Percentiles rank a stretch among this genome's conserved stretches.
phyloP scores from a whole-genome alignment of 1,140 invertebrate species.

The Drosophila repleta region DNA sequence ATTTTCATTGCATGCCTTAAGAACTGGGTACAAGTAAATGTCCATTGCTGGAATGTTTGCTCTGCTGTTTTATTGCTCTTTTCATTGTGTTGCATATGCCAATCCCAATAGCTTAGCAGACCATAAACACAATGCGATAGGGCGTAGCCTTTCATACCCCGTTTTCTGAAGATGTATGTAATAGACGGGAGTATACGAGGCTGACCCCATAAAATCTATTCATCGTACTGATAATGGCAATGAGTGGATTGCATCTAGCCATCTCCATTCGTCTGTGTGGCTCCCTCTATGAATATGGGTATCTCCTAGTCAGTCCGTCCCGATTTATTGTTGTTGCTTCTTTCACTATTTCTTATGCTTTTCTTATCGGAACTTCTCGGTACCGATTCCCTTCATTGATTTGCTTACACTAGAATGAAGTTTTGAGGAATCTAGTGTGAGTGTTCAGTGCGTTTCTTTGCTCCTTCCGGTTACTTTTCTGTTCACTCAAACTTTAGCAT shows the following conservation, averaged over 20 bases:
- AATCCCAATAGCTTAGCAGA: constrained; percentile 62
- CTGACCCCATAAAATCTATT: too few species aligned
- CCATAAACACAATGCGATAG: constrained; percentile 41
- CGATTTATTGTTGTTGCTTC: constrained; percentile 36
- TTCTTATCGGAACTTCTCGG: constrained; percentile 45
- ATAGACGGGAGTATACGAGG: too few species aligned
- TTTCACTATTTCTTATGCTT: constrained; percentile 52
- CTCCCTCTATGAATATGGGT: too few species aligned
- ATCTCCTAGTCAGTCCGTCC: too few species aligned
- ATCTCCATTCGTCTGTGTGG: too few species aligned
- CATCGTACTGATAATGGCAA: too few species aligned
- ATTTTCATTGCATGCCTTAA: background rate
- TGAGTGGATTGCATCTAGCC: too few species aligned
- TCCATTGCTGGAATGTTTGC: constrained; percentile 35
- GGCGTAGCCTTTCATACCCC: constrained; percentile 47
- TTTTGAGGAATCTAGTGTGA: background rate
- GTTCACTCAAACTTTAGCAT: too few species aligned
- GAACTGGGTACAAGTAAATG: background rate
- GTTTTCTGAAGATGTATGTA: constrained; percentile 10
- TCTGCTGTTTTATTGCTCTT: constrained; percentile 45
- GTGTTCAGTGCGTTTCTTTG: too few species aligned
- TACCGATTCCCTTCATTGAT: constrained; percentile 77
- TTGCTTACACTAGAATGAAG: constrained; percentile 27
- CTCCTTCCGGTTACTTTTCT: too few species aligned
- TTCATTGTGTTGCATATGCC: constrained; percentile 57